These are phyloP conservation scores for Chelonia mydas DNA, from an alignment of 2,797 vertebrate genomes.

Conservation along the genomic window DNA sequence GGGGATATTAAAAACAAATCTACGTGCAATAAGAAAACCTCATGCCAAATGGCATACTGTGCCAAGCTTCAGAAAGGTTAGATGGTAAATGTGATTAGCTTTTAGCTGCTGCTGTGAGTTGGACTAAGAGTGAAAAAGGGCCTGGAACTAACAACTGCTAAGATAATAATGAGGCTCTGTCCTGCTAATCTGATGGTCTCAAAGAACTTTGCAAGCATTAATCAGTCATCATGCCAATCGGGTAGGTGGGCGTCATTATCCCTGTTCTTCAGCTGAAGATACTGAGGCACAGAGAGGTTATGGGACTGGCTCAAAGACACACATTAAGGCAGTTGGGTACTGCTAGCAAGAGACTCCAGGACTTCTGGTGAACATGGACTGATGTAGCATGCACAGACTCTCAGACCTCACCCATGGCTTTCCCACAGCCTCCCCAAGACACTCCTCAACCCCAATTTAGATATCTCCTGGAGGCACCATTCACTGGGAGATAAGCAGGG, in stretches of 20 bases:
- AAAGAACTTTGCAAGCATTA: slow-evolving; percentile 69
- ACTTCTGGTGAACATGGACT: too few relatives aligned
- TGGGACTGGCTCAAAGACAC: background rate
- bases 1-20: slow-evolving; percentile 69
- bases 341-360: background rate
- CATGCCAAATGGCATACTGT: slow-evolving; percentile 15
- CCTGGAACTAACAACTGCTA: slow-evolving; percentile 47
- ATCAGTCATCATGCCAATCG: slow-evolving; percentile 46
- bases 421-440: background rate
- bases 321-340: background rate
- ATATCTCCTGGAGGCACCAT: background rate
- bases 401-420: background rate
- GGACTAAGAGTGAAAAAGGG: slow-evolving; percentile 33
- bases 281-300: background rate
- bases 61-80: background rate
- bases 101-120: slow-evolving; percentile 49
- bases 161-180: slow-evolving; percentile 71
- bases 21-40: slow-evolving; percentile 22
- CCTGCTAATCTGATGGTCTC: slow-evolving; percentile 74
- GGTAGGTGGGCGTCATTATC: background rate
- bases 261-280: background rate
- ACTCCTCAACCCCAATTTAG: background rate
- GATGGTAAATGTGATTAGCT: slow-evolving; percentile 55
- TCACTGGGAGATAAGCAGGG: too few relatives aligned
- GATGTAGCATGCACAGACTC: background rate